A percentile compares a stretch with the other conserved stretches of the same genome.
Evolutionary conservation across 2,797 vertebrate species (phyloP).

Genomic region (Microcaecilia unicolor): DNA sequence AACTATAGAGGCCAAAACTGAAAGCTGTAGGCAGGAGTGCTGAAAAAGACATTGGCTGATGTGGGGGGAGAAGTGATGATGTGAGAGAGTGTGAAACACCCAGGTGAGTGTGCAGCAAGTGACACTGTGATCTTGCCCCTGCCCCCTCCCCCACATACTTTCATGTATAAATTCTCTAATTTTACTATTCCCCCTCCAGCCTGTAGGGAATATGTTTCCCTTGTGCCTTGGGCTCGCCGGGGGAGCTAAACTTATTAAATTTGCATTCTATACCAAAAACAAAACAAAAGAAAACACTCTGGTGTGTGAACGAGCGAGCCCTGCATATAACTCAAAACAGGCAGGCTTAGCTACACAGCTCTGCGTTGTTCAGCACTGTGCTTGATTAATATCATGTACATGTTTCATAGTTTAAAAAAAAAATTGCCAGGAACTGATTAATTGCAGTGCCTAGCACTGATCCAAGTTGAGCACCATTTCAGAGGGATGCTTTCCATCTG

Average conservation of each 20-base stretch:
- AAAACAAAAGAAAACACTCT: no score
- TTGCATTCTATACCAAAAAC: no score
- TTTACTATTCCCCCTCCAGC: background rate
- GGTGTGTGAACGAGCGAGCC: constrained; percentile 3
- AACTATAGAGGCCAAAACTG: no score
- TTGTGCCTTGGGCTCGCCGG: constrained; percentile 22
- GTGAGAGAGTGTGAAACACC: no score
- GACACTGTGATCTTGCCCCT: no score
- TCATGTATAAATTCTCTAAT: background rate
- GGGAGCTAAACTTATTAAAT: constrained; percentile 10
- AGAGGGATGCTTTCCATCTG: no score
- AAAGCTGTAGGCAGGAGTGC: no score
- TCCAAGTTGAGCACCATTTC: no score
- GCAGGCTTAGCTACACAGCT: constrained; percentile 27
- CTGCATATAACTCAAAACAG: constrained; percentile 25
- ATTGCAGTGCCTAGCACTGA: constrained; percentile 31
- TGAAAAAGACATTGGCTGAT: no score
- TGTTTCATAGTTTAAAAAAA: constrained; percentile 37
- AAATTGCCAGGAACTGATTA: constrained; percentile 42
- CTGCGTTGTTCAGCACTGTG: constrained; percentile 43
- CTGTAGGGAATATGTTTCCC: constrained; percentile 22
- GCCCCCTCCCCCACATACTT: no score
- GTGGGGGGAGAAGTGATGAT: no score
- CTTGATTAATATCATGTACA: constrained; percentile 33
- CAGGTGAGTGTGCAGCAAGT: no score